Conservation (phyloP, 2,113 vertebrate genomes). For the Merops nubicus region DNA sequence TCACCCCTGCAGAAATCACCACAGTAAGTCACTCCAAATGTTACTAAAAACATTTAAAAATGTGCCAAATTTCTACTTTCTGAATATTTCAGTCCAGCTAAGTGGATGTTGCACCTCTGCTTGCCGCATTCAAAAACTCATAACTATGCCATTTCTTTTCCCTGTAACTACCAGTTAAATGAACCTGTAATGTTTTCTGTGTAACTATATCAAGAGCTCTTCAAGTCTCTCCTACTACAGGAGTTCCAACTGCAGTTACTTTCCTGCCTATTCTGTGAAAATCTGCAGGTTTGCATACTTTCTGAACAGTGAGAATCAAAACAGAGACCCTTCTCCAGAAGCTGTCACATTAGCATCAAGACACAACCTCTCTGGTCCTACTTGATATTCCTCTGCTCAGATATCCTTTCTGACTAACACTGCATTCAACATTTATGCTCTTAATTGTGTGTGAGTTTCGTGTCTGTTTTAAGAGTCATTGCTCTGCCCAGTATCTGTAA, state of each 20-base stretch:
- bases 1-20: neutral
- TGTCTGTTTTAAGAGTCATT: neutral
- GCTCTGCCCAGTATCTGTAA: neutral
- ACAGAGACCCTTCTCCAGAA: neutral
- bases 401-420: neutral
- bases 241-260: neutral
- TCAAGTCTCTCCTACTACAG: neutral
- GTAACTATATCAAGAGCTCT: neutral
- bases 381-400: neutral
- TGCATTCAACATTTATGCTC: neutral
- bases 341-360: neutral
- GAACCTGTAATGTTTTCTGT: neutral
- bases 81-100: neutral
- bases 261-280: neutral
- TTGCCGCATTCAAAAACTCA: neutral
- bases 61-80: neutral
- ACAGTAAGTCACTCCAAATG: neutral
- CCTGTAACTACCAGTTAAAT: neutral
- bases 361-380: neutral
- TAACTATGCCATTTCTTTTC: neutral
- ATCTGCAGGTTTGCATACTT: neutral
- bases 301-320: neutral
- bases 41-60: neutral
- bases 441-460: neutral
- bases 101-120: neutral